These are phyloP conservation scores for Drosophila mimetica DNA, from an alignment of 2,888 invertebrate species.

Conservation along the genomic window DNA sequence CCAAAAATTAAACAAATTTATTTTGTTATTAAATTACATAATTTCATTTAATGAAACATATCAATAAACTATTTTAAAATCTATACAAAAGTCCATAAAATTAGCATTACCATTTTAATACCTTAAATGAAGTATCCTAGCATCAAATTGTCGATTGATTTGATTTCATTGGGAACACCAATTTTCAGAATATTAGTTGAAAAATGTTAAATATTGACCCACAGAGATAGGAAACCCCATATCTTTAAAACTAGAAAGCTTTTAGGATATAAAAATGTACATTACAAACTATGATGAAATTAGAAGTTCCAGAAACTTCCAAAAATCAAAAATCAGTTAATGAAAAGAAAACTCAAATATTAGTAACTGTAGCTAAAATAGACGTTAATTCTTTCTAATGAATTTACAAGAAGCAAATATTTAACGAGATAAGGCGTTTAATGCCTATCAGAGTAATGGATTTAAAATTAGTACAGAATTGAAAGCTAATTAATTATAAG, in stretches of 20 bases:
- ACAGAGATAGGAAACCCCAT: neutral
- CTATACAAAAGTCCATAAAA: too few relatives aligned
- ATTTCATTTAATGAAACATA: too few relatives aligned
- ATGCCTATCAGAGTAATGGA: neutral
- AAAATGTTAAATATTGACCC: neutral
- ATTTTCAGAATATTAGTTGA: neutral
- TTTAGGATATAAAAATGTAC: neutral
- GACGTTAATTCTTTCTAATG: too few relatives aligned
- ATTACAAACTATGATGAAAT: conserved; percentile 15
- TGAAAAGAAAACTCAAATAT: neutral
- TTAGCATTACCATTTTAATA: too few relatives aligned
- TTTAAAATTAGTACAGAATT: neutral
- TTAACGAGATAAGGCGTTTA: neutral
- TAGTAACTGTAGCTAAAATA: too few relatives aligned
- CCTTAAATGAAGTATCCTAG: neutral
- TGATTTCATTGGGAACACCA: too few relatives aligned
- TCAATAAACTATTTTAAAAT: too few relatives aligned
- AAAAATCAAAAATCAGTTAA: neutral
- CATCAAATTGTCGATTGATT: neutral
- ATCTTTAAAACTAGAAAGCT: neutral
- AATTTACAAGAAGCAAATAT: neutral
- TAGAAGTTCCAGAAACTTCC: conserved; percentile 16
- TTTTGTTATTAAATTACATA: too few relatives aligned
- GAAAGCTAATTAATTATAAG: neutral
- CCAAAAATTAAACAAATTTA: too few relatives aligned